Evolutionary conservation across 2,888 invertebrate genomes (phyloP).

Genomic region (Aricia artaxerxes): DNA sequence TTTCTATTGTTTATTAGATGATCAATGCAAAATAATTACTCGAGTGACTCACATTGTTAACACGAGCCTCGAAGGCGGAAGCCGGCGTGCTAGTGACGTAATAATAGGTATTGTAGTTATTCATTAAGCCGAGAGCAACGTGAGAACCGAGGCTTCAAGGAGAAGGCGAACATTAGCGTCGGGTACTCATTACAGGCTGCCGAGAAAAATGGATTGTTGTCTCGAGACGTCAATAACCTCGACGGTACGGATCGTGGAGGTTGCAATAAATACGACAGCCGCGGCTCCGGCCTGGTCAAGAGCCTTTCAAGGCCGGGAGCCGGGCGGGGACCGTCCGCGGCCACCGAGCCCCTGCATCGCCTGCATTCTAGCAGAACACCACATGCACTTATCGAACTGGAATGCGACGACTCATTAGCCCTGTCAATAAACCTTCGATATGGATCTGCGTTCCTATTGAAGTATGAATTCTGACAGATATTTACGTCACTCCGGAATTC

Average conservation of each 20-base stretch:
- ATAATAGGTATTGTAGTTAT: conserved; percentile 77
- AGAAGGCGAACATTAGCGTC: conserved; percentile 61
- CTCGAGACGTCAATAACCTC: conserved; percentile 77
- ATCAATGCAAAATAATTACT: conserved; percentile 52
- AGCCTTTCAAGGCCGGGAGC: conserved; percentile 80
- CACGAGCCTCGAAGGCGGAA: conserved; percentile 76
- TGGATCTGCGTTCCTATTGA: conserved; percentile 9
- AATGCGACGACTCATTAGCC: conserved; percentile 16
- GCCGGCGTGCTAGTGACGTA: conserved; percentile 75
- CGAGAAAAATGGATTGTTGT: conserved; percentile 64
- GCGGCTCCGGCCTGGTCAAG: conserved; percentile 77
- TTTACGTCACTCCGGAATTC: background rate
- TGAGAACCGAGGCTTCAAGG: conserved; percentile 75
- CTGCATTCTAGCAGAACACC: conserved; percentile 62
- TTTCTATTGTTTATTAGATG: conserved; percentile 28
- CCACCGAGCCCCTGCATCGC: conserved; percentile 63
- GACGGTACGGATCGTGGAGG: conserved; percentile 76
- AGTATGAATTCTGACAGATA: conserved; percentile 1
- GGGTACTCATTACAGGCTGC: conserved; percentile 54
- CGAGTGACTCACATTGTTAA: conserved; percentile 75
- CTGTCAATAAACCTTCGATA: background rate
- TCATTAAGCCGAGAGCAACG: conserved; percentile 74
- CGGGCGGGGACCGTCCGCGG: conserved; percentile 76
- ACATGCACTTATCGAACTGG: conserved; percentile 30
- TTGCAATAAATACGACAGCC: conserved; percentile 79